A percentile compares a stretch with the other conserved stretches of the same genome.
These are phyloP conservation scores for Gymnogyps californianus DNA, from an alignment of 2,113 vertebrate species.

Conservation along the genomic window DNA sequence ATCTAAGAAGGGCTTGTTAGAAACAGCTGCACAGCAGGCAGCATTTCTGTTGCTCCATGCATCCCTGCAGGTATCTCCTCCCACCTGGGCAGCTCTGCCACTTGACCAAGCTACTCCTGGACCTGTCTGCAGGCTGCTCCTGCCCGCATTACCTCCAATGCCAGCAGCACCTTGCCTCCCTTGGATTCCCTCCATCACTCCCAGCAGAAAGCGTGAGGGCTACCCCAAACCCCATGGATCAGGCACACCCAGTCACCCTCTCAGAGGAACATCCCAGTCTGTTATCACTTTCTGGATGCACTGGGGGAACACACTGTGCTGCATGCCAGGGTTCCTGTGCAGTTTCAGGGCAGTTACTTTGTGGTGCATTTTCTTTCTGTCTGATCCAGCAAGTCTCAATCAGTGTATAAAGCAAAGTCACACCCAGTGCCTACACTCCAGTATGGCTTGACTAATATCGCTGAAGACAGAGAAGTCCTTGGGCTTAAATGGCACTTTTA, in stretches of 20 bases:
- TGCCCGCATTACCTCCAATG: neutral
- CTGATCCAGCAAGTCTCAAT: neutral
- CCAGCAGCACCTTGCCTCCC: neutral
- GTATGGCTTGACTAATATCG: neutral
- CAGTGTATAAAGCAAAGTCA: neutral
- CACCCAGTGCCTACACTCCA: neutral
- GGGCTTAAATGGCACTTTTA: neutral
- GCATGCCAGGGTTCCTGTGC: neutral
- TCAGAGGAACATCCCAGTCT: neutral
- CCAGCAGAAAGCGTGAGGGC: fast-evolving
- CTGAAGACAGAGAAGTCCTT: neutral
- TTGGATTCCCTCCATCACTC: neutral
- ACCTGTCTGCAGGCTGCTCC: neutral
- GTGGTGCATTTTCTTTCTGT: neutral
- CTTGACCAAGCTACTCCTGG: neutral
- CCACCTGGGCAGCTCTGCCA: neutral
- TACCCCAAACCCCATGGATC: neutral
- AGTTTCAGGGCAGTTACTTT: neutral
- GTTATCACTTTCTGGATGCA: neutral
- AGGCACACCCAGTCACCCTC: neutral
- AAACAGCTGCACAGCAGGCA: neutral
- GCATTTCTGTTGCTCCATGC: neutral
- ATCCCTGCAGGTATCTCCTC: neutral
- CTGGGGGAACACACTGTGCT: neutral
- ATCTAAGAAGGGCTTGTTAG: neutral